Conservation (phyloP, 2,113 vertebrate species). For the Oreochromis spilurus region DNA sequence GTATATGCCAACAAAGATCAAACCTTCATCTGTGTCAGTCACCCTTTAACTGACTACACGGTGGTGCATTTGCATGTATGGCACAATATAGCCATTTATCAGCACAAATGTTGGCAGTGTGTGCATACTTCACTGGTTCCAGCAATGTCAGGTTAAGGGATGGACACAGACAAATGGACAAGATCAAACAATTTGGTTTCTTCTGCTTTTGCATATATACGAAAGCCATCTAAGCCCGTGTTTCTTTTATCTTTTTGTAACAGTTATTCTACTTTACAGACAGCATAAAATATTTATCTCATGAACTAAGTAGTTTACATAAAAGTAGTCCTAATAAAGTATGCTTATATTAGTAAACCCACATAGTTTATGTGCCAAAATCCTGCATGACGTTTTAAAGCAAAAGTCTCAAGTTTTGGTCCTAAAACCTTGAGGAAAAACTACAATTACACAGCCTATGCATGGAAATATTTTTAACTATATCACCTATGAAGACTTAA, state of each 20-base stretch:
- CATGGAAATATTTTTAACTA: background rate
- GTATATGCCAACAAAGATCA: background rate
- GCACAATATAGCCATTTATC: conserved; percentile 31
- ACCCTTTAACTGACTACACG: conserved; percentile 67
- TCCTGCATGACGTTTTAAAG: background rate
- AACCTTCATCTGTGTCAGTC: conserved; percentile 56
- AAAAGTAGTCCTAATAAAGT: background rate
- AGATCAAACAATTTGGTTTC: background rate
- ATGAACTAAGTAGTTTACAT: background rate
- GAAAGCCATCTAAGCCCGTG: rapidly evolving
- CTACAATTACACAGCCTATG: background rate
- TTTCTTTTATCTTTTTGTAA: background rate
- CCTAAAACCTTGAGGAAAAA: background rate
- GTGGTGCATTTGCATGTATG: background rate
- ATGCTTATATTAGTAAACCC: background rate
- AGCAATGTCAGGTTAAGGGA: background rate
- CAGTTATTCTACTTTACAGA: background rate
- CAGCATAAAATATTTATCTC: background rate
- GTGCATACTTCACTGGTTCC: background rate
- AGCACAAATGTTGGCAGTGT: background rate
- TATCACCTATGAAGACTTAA: background rate
- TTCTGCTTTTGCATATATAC: background rate
- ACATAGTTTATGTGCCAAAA: background rate
- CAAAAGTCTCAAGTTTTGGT: background rate
- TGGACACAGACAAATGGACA: background rate